Conservation (phyloP, 2,888 invertebrate genomes). For the Agriopis aurantiaria region DNA sequence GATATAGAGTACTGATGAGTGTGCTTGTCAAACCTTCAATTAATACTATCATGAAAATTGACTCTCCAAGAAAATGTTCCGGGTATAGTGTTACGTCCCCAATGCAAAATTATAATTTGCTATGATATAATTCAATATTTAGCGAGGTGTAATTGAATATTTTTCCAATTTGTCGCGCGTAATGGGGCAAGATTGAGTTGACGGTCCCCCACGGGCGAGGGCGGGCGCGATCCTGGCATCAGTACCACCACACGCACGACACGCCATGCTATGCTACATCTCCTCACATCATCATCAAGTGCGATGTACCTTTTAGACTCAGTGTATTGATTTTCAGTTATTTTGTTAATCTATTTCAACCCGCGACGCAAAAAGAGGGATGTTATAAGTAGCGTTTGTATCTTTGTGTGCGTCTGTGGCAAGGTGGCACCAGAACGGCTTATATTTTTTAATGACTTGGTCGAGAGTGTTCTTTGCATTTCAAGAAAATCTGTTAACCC, state of each 20-base stretch:
- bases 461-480: no score
- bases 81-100: constrained; percentile 65
- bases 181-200: constrained; percentile 87
- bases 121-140: constrained; percentile 85
- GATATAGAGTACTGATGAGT: no score
- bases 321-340: background rate
- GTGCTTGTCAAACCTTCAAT: background rate
- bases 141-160: constrained; percentile 86
- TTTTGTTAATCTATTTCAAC: background rate
- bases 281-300: constrained; percentile 59
- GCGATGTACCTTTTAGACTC: constrained; percentile 30
- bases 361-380: background rate
- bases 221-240: constrained; percentile 40
- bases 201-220: constrained; percentile 71
- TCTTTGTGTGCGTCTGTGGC: no score
- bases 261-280: constrained; percentile 43
- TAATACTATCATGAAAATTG: constrained; percentile 7
- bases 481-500: no score
- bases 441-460: no score
- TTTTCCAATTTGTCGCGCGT: constrained; percentile 86
- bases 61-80: constrained; percentile 23
- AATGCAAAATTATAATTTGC: constrained; percentile 83
- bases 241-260: constrained; percentile 35
- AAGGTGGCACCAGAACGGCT: no score
- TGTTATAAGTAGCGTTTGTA: background rate